Evolutionary conservation across 2,888 invertebrate genomes (phyloP).

Genomic region (Thereva nobilitata): DNA sequence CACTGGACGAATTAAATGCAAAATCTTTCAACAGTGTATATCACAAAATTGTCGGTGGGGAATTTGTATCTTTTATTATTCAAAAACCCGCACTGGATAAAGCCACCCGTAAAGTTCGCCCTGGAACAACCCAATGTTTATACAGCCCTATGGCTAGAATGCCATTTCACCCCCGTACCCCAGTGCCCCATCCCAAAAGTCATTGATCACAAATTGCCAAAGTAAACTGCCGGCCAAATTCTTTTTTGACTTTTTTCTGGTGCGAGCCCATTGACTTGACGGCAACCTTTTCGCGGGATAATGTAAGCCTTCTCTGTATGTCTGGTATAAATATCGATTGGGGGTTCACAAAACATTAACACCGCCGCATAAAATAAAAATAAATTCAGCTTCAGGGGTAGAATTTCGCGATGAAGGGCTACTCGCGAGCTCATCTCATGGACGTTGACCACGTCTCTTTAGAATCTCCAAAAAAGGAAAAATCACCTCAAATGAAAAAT

Average conservation of each 20-base stretch:
- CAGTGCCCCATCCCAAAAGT: conserved; percentile 8
- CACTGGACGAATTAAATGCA: no score
- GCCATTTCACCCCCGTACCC: neutral
- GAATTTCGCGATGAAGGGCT: conserved; percentile 15
- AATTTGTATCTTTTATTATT: conserved; percentile 22
- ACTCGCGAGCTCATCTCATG: conserved; percentile 2
- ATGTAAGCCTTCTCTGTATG: conserved; percentile 24
- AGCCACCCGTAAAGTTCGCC: conserved; percentile 10
- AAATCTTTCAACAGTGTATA: no score
- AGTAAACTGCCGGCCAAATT: conserved; percentile 39
- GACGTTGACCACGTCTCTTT: conserved; percentile 18
- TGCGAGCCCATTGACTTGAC: conserved; percentile 41
- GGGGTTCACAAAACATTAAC: conserved; percentile 39
- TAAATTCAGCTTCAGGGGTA: conserved; percentile 38
- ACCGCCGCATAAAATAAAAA: conserved; percentile 42
- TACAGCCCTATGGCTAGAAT: conserved; percentile 2
- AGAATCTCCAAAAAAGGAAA: conserved; percentile 7
- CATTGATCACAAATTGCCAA: conserved; percentile 41
- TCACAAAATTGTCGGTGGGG: neutral
- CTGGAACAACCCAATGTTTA: conserved; percentile 25
- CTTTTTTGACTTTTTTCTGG: conserved; percentile 37
- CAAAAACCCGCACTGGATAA: conserved; percentile 19
- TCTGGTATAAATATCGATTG: conserved; percentile 36
- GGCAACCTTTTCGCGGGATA: conserved; percentile 38
- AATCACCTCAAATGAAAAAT: conserved; percentile 26